Conservation (phyloP, 1,140 invertebrate species). For the Eupristina koningsbergeri region DNA sequence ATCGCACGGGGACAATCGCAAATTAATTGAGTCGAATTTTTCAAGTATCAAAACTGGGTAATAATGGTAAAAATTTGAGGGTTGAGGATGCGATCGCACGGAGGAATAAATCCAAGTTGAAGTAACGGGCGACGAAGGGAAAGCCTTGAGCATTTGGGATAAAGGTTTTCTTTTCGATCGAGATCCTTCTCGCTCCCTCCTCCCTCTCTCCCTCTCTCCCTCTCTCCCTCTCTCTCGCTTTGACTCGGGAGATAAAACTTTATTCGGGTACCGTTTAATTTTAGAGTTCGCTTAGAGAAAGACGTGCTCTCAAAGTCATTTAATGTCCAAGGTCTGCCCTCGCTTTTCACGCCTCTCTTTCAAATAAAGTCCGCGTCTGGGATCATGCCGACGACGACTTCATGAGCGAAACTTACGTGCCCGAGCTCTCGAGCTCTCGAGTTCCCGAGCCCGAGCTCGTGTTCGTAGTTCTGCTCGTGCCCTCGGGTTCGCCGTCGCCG, state of each 20-base stretch:
- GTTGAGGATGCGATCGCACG: too few relatives aligned
- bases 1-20: too few relatives aligned
- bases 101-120: not conserved
- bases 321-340: constrained; percentile 35
- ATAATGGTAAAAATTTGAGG: too few relatives aligned
- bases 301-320: constrained; percentile 30
- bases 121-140: not conserved
- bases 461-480: not conserved
- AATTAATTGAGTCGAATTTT: too few relatives aligned
- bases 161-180: constrained; percentile 37
- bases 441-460: not conserved
- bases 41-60: too few relatives aligned
- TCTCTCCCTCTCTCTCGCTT: constrained; percentile 12
- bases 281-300: constrained; percentile 42
- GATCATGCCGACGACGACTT: not conserved
- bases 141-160: not conserved
- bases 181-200: not conserved
- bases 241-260: constrained; percentile 35
- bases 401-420: constrained; percentile 13
- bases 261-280: constrained; percentile 46
- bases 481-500: too few relatives aligned
- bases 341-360: constrained; percentile 36
- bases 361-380: constrained; percentile 1
- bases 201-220: too few relatives aligned
- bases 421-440: not conserved